phyloP scores from a whole-genome alignment of 2,113 vertebrate genomes.

The Oreochromis spilurus region DNA sequence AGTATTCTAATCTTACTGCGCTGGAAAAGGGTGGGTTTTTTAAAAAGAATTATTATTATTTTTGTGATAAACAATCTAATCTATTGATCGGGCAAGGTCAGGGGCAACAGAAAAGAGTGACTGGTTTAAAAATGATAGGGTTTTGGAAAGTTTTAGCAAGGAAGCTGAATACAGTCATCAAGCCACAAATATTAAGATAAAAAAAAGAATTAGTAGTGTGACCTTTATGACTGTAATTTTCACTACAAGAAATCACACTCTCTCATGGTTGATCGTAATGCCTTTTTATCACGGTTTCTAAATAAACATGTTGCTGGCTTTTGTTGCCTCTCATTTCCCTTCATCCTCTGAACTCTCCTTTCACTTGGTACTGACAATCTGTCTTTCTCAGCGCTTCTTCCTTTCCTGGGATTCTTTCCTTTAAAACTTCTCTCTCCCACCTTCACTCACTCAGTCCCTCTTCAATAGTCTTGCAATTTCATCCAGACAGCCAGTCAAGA shows the following conservation, averaged over 20 bases:
- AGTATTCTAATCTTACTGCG: slow-evolving; percentile 7
- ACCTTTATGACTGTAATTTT: not conserved
- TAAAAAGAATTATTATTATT: not conserved
- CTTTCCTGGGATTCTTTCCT: not conserved
- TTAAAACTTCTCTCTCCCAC: slow-evolving; percentile 1
- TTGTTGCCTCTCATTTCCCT: not conserved
- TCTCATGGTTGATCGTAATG: not conserved
- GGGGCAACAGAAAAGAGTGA: slow-evolving; percentile 10
- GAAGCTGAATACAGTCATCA: not conserved
- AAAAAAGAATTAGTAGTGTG: not conserved
- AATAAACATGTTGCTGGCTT: not conserved
- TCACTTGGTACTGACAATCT: not conserved
- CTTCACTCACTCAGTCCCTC: slow-evolving; percentile 26
- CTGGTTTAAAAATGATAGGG: not conserved
- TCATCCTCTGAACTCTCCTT: not conserved
- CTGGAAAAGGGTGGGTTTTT: not conserved
- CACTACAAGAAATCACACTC: not conserved
- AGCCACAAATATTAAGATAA: not conserved
- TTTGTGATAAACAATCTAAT: slow-evolving; percentile 27
- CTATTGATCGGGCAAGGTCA: slow-evolving; percentile 11
- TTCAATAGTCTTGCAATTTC: slow-evolving; percentile 34
- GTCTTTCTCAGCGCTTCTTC: not conserved
- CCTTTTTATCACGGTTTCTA: not conserved
- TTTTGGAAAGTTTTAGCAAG: not conserved
- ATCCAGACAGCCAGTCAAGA: slow-evolving; percentile 47